These are phyloP conservation scores for Daktulosphaira vitifoliae DNA, from an alignment of 1,140 invertebrate genomes.

Conservation along the genomic window DNA sequence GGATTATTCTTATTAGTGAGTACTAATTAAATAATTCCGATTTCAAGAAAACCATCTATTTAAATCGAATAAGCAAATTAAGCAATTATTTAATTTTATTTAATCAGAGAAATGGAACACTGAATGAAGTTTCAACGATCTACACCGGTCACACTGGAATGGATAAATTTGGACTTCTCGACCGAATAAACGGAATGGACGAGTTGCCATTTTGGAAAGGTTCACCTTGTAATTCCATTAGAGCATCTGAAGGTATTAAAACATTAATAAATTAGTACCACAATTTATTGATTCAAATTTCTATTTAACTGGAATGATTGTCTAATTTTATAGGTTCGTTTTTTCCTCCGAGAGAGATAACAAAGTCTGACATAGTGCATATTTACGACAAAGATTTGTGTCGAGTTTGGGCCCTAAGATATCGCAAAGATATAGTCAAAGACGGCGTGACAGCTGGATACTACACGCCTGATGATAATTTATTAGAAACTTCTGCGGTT, in stretches of 20 bases:
- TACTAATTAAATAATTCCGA: no score
- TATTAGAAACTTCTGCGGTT: conserved; percentile 57
- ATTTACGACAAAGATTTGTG: conserved; percentile 80
- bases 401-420: conserved; percentile 63
- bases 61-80: no score
- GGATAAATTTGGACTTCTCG: conserved; percentile 67
- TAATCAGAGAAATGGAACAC: conserved; percentile 65
- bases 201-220: conserved; percentile 66
- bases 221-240: conserved; percentile 66
- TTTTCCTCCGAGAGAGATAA: conserved; percentile 64
- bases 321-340: conserved; percentile 52
- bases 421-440: conserved; percentile 53
- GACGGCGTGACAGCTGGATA: conserved; percentile 58
- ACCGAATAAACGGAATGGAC: conserved; percentile 65
- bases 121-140: conserved; percentile 70
- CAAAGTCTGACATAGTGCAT: conserved; percentile 62
- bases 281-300: background rate
- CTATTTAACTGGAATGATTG: background rate
- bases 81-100: no score
- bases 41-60: background rate
- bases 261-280: background rate
- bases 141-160: conserved; percentile 65
- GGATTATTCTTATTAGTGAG: conserved; percentile 65
- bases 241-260: conserved; percentile 74
- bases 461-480: conserved; percentile 59